Conservation (phyloP, 2,888 invertebrate genomes). For the Orchestes rusci region DNA sequence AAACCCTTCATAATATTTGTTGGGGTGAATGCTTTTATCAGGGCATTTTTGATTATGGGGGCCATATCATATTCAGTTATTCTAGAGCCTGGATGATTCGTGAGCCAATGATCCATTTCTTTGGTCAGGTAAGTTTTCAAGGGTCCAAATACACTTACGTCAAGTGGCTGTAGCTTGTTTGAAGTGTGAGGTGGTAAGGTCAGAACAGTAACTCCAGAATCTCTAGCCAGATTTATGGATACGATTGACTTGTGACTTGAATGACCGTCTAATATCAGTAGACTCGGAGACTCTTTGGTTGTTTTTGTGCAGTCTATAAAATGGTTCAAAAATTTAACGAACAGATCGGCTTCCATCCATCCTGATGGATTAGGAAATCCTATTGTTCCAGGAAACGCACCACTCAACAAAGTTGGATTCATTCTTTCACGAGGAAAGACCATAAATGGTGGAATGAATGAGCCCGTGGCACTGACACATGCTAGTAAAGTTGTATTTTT, state of each 20-base stretch:
- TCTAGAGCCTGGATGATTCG: not conserved
- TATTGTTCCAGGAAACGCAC: constrained; percentile 2
- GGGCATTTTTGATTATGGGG: not conserved
- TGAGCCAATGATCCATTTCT: not conserved
- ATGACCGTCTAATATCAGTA: constrained; percentile 1
- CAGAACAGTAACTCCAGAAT: not conserved
- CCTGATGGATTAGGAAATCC: not conserved
- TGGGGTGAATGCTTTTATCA: constrained; percentile 1
- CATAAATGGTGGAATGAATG: too few relatives aligned
- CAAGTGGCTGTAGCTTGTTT: too few relatives aligned
- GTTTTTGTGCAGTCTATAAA: not conserved
- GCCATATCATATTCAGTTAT: constrained; percentile 1
- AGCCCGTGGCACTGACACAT: too few relatives aligned
- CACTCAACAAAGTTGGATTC: too few relatives aligned
- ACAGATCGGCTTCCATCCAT: not conserved
- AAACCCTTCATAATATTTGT: not conserved
- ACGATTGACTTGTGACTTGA: not conserved
- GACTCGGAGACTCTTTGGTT: not conserved
- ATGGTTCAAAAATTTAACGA: not conserved
- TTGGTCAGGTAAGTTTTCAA: constrained; percentile 1
- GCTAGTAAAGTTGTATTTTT: too few relatives aligned
- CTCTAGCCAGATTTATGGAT: not conserved
- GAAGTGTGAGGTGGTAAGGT: too few relatives aligned
- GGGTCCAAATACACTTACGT: constrained; percentile 3
- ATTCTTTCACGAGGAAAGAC: too few relatives aligned